Evolutionary conservation across 1,140 invertebrate species (phyloP).

Genomic region (Macrobrachium rosenbergii): DNA sequence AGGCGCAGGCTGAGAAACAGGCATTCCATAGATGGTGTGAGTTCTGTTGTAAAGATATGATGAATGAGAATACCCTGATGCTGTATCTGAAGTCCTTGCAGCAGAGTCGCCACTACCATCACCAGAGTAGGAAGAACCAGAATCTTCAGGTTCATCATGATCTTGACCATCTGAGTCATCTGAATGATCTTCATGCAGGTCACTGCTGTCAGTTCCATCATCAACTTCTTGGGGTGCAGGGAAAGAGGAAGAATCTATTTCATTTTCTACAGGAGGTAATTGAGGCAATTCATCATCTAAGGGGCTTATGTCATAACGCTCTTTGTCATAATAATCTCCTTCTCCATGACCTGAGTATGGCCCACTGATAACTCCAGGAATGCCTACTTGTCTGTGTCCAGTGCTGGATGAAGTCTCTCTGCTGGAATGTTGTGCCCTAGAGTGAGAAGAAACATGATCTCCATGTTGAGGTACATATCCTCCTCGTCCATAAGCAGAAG

Average conservation of each 20-base stretch:
- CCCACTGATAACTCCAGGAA: slow-evolving; percentile 35
- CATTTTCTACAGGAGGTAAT: slow-evolving; percentile 33
- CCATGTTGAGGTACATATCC: background rate
- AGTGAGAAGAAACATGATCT: background rate
- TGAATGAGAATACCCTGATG: background rate
- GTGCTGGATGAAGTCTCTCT: background rate
- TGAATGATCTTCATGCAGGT: too few species aligned
- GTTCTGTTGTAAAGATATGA: slow-evolving; percentile 30
- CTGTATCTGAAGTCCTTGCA: background rate
- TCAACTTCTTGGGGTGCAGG: background rate
- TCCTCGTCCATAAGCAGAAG: too few species aligned
- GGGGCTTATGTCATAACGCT: slow-evolving; percentile 47
- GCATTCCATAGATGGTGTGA: slow-evolving; percentile 2
- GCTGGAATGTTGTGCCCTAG: background rate
- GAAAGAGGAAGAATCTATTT: background rate
- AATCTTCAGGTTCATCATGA: background rate
- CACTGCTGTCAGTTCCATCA: background rate
- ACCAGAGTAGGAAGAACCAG: background rate
- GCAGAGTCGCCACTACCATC: background rate
- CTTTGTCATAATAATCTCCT: slow-evolving; percentile 29
- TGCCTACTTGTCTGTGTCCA: slow-evolving; percentile 14
- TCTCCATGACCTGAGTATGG: background rate
- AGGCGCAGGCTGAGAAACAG: background rate
- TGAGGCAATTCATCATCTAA: slow-evolving; percentile 13
- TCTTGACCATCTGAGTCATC: background rate